Conservation (phyloP, 1,140 invertebrate genomes). For the Steinernema feltiae region DNA sequence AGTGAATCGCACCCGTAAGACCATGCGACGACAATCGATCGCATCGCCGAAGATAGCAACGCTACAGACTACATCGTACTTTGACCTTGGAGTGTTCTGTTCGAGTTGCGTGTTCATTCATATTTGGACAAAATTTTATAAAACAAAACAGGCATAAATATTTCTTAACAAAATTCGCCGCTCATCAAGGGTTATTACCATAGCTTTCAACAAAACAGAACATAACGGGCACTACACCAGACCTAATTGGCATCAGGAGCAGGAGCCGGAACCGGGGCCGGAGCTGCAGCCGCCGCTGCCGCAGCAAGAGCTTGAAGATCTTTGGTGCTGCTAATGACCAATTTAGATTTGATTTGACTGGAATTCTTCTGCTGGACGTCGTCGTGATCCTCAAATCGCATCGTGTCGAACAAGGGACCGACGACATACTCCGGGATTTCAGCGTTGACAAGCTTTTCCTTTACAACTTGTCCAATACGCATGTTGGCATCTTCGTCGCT, state of each 20-base stretch:
- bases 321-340: neutral
- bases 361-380: constrained; percentile 37
- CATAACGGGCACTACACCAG: too few species aligned
- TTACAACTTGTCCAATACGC: constrained; percentile 61
- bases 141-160: neutral
- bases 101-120: neutral
- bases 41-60: neutral
- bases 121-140: neutral
- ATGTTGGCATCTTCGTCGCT: constrained; percentile 69
- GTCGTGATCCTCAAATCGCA: constrained; percentile 41
- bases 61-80: constrained; percentile 9
- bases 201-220: constrained; percentile 3
- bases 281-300: neutral
- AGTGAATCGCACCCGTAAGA: too few species aligned
- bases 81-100: neutral
- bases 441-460: constrained; percentile 33
- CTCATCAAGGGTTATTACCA: constrained; percentile 1
- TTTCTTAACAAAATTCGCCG: neutral
- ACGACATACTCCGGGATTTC: constrained; percentile 20
- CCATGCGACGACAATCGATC: neutral
- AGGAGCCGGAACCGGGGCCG: neutral
- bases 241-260: too few species aligned
- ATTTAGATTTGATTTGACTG: constrained; percentile 26
- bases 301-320: neutral
- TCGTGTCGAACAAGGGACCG: constrained; percentile 29